These are phyloP conservation scores for Buteo buteo DNA, from an alignment of 2,113 vertebrate genomes.

Conservation along the genomic window DNA sequence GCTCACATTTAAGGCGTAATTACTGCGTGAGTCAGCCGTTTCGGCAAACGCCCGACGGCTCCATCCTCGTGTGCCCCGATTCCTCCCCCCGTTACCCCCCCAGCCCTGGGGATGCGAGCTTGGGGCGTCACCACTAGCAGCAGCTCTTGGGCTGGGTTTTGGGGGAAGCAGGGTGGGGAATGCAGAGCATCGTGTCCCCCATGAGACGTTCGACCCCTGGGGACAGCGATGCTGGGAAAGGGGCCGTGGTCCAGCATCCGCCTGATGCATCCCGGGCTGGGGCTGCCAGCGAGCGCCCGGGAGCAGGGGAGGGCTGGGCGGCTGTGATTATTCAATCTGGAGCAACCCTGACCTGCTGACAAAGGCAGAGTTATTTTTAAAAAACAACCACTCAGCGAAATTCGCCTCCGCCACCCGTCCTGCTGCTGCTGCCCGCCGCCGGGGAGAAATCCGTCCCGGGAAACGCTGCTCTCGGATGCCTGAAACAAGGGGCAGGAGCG, in stretches of 20 bases:
- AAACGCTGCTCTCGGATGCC: not conserved
- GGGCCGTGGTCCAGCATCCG: not conserved
- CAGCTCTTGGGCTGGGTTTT: not conserved
- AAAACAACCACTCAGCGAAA: constrained; percentile 68
- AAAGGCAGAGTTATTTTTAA: constrained; percentile 73
- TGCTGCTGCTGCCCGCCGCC: constrained; percentile 5
- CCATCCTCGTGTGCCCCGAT: not conserved
- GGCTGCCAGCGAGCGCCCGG: not conserved
- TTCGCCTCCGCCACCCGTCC: constrained; percentile 12
- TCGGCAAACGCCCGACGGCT: not conserved
- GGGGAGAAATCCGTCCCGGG: not conserved
- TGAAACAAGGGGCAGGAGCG: fast-evolving
- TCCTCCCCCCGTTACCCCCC: fast-evolving
- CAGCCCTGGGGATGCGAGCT: not conserved
- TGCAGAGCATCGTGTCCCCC: not conserved
- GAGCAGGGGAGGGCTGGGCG: constrained; percentile 40
- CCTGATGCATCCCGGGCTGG: not conserved
- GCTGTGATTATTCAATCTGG: constrained; percentile 57
- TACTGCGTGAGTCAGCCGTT: not conserved
- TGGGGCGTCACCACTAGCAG: not conserved
- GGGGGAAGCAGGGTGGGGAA: not conserved
- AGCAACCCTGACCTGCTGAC: constrained; percentile 71
- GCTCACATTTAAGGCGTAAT: not conserved
- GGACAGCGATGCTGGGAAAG: not conserved
- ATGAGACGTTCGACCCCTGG: fast-evolving